Evolutionary conservation across 2,113 vertebrate species (phyloP).

Genomic region (Melospiza melodia): DNA sequence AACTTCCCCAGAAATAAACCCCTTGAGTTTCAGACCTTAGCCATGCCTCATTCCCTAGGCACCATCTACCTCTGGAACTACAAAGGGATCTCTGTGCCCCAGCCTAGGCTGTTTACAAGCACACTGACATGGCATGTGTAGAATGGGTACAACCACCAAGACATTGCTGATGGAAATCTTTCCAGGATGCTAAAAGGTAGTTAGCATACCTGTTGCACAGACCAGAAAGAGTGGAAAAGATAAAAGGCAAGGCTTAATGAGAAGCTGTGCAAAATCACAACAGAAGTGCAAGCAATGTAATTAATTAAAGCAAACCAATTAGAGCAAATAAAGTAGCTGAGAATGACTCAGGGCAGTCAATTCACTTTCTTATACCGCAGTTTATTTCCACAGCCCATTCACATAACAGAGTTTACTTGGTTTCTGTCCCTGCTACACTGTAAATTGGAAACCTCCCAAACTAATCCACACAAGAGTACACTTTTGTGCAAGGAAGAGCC

Average conservation of each 20-base stretch:
- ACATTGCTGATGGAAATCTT: background rate
- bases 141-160: background rate
- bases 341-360: background rate
- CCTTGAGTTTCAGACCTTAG: background rate
- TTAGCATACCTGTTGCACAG: background rate
- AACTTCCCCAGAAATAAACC: background rate
- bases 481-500: conserved; percentile 79
- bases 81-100: background rate
- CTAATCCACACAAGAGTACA: conserved; percentile 73
- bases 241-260: background rate
- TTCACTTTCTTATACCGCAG: background rate
- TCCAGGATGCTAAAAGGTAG: background rate
- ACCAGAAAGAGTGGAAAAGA: background rate
- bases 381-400: background rate
- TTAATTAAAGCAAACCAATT: background rate
- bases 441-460: conserved; percentile 60
- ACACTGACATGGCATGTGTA: fast-evolving
- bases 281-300: background rate
- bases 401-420: background rate
- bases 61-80: background rate
- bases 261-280: background rate
- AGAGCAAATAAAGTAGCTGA: background rate
- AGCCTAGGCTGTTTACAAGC: background rate
- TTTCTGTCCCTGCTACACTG: background rate
- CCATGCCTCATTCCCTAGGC: background rate